phyloP scores from a whole-genome alignment of 2,113 vertebrate genomes.

The Micronycteris hirsuta region DNA sequence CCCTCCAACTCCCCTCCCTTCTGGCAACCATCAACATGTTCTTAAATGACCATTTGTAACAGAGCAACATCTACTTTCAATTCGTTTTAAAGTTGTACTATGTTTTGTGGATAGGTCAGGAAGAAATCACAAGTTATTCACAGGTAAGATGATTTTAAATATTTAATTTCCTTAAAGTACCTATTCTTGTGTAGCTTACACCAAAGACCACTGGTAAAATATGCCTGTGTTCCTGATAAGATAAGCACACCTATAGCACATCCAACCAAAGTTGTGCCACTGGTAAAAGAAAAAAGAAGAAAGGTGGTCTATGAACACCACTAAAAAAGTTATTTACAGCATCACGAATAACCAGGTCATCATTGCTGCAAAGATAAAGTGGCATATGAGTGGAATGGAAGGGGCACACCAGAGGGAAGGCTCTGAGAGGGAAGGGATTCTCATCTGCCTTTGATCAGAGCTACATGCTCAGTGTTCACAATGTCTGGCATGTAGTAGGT shows the following conservation, averaged over 20 bases:
- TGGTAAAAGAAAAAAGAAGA: background rate
- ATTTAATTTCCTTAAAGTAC: background rate
- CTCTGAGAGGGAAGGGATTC: background rate
- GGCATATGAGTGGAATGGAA: background rate
- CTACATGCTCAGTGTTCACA: background rate
- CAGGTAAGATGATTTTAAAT: background rate
- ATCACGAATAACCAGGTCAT: background rate
- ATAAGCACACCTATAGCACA: background rate
- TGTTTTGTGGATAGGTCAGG: background rate
- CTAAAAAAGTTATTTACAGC: background rate
- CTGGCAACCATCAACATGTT: background rate
- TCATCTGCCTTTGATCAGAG: background rate
- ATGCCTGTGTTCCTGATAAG: background rate
- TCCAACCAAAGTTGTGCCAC: background rate
- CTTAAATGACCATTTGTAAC: background rate
- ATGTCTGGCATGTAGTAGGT: background rate
- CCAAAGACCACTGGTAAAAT: background rate
- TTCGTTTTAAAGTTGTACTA: background rate
- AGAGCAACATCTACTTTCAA: background rate
- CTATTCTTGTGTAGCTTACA: background rate
- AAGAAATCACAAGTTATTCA: background rate
- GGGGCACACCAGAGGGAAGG: background rate
- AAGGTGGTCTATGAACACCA: background rate
- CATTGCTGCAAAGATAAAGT: background rate
- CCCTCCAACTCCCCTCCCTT: background rate